These are phyloP conservation scores for Oxyura jamaicensis DNA, from an alignment of 2,113 vertebrate genomes.

Conservation along the genomic window DNA sequence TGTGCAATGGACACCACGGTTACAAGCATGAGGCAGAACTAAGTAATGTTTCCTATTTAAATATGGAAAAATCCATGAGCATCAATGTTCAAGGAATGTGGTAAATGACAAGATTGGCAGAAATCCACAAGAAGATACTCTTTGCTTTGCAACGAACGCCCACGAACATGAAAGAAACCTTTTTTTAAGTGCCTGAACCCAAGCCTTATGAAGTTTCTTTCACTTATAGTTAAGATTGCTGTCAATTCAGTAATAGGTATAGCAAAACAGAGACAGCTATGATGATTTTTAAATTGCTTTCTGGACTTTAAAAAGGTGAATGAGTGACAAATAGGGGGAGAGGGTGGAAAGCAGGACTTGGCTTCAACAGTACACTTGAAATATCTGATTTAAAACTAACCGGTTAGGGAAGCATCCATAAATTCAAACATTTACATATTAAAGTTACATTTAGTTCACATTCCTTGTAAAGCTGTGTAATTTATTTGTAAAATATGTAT, in stretches of 20 bases:
- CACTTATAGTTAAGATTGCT: background rate
- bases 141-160: background rate
- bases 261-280: background rate
- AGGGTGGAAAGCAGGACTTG: background rate
- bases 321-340: background rate
- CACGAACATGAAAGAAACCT: background rate
- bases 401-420: background rate
- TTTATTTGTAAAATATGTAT: constrained; percentile 46
- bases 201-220: background rate
- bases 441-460: background rate
- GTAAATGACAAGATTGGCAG: background rate
- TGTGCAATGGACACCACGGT: constrained; percentile 45
- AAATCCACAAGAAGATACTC: background rate
- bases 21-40: constrained; percentile 36
- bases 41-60: constrained; percentile 58
- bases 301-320: background rate
- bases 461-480: background rate
- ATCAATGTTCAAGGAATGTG: constrained; percentile 11
- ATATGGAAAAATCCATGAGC: background rate
- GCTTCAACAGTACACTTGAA: background rate
- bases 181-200: background rate
- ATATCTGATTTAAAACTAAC: background rate
- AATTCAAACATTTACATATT: constrained; percentile 24
- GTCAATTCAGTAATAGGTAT: background rate
- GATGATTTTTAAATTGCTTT: background rate